Evolutionary conservation across 2,797 vertebrate genomes (phyloP).

Genomic region (Halcyon badia): DNA sequence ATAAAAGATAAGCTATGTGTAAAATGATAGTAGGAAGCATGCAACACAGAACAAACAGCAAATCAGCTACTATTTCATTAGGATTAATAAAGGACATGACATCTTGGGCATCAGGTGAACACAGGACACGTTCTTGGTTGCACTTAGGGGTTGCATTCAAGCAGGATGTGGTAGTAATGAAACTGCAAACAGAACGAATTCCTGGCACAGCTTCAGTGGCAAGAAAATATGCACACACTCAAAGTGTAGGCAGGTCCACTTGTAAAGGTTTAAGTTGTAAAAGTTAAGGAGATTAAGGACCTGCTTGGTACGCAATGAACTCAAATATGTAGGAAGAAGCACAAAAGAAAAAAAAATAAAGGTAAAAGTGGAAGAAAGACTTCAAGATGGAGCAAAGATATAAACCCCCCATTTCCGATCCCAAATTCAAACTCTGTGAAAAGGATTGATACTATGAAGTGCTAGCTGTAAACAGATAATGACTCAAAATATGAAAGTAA

Average conservation of each 20-base stretch:
- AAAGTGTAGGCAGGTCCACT: neutral
- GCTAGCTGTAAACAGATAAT: neutral
- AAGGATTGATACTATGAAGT: neutral
- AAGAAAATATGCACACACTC: neutral
- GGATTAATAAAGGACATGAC: neutral
- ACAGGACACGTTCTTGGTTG: neutral
- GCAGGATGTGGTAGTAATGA: neutral
- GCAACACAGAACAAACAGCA: neutral
- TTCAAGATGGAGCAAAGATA: neutral
- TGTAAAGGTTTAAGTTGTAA: too few relatives aligned
- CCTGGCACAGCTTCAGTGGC: neutral
- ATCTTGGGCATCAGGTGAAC: neutral
- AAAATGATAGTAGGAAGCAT: neutral
- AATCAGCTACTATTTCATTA: neutral
- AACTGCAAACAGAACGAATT: neutral
- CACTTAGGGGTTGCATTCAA: neutral
- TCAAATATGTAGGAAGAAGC: neutral
- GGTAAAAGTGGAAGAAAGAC: neutral
- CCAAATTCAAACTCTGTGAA: neutral
- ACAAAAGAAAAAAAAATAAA: neutral
- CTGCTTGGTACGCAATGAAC: neutral
- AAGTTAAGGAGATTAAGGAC: neutral
- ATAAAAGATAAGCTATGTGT: neutral
- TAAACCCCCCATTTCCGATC: rapidly evolving
- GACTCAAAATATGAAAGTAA: neutral